Evolutionary conservation across 1,140 invertebrate species (phyloP), one percentile per base, ranked within the genome.

Genomic region (Bicyclus anynana): DNA sequence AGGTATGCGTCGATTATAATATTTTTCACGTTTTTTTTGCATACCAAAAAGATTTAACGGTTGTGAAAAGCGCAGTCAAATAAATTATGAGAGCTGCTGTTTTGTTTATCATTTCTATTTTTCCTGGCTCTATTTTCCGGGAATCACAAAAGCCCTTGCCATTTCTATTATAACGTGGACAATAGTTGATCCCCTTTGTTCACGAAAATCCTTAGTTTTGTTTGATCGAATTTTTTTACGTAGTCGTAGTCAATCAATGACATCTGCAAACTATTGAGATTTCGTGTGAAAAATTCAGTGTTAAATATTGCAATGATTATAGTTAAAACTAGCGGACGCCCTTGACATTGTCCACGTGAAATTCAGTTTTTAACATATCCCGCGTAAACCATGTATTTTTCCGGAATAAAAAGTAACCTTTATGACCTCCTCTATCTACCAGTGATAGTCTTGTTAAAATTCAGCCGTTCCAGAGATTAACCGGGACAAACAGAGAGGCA

Each of bases 101-200:
- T 29, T 14, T 14, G 20, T 40, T 27, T 14, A 38, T 35, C 5
- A 1, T 16, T 17, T 6, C 21, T 40, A 37, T 23, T 52, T 38
- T 40, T 51, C 13, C 20, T 13, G 20, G 17, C 23, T 38, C 20
- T 52, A 37, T 37, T 37, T 18, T 35, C 17, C 18, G 17, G 12
- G 27, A 33, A 1, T 33, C 29, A 33, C 29, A 33, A 33, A 33
- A n/a, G 29, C 29, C 2, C n/a, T 12, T 33, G 29, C 7, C 29
- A 33, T 33, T 33, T 33, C 29, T 12, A 33, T 33, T 33, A 33
- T 33, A 1, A 33, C 7, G 2, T 33, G 29, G 29, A 33, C 29
- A 33, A 58, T 51, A 51, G 47, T 49, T 27, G 21, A 44, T 44
- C 55, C 48, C 48, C 38, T 51, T 49, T 51, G 49, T 51, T 37